A percentile compares a stretch with the other conserved stretches of the same genome.
These are phyloP conservation scores for Emmelina monodactyla DNA, from an alignment of 2,888 invertebrate species.

Conservation along the genomic window DNA sequence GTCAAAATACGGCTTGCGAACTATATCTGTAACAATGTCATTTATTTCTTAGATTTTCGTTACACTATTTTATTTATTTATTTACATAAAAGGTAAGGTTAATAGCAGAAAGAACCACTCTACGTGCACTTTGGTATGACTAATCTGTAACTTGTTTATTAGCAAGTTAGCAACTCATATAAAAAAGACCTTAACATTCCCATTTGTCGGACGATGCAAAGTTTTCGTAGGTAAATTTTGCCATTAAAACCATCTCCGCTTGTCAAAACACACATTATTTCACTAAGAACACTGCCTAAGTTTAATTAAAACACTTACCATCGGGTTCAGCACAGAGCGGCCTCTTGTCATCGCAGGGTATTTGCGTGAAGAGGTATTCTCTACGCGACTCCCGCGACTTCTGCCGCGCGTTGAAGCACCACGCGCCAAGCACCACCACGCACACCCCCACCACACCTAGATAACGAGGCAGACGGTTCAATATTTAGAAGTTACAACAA, in stretches of 20 bases:
- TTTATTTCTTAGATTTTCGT: not conserved
- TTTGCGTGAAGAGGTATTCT: conserved; percentile 66
- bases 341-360: conserved; percentile 62
- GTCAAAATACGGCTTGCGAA: conserved; percentile 73
- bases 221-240: too few species aligned
- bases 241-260: too few species aligned
- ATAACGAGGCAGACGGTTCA: too few species aligned
- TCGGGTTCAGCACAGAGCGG: conserved; percentile 34
- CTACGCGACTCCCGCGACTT: conserved; percentile 36
- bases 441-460: conserved; percentile 65
- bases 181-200: too few species aligned
- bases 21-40: conserved; percentile 30
- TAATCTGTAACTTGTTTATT: too few species aligned
- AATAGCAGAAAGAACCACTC: too few species aligned
- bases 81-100: too few species aligned
- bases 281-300: too few species aligned
- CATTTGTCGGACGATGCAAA: too few species aligned
- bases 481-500: too few species aligned
- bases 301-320: conserved; percentile 20
- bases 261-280: not conserved
- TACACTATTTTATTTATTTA: not conserved
- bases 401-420: conserved; percentile 64
- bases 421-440: conserved; percentile 58
- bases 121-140: too few species aligned
- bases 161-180: too few species aligned